These are phyloP conservation scores for Vulpes lagopus DNA, from an alignment of 2,113 vertebrate genomes.

Conservation along the genomic window DNA sequence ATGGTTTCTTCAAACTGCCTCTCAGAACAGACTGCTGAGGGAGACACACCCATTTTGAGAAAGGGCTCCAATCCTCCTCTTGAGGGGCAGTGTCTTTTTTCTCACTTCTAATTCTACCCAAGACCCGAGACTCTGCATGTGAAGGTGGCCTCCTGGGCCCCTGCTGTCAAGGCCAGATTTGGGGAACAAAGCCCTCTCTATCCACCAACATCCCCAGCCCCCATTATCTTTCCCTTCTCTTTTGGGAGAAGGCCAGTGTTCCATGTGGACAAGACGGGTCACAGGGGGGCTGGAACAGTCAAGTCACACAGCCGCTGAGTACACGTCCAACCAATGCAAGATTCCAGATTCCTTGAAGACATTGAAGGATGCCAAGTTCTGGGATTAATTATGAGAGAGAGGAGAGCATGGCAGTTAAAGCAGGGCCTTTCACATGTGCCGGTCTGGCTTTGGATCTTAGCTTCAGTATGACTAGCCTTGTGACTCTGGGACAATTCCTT, in stretches of 20 bases:
- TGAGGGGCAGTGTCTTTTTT: background rate
- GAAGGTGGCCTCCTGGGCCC: background rate
- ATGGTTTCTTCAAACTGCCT: background rate
- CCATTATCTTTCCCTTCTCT: background rate
- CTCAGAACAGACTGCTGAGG: background rate
- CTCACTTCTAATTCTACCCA: background rate
- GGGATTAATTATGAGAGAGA: rapidly evolving
- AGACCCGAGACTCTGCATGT: background rate
- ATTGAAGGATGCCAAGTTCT: background rate
- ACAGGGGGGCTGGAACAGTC: rapidly evolving
- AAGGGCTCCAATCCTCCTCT: background rate
- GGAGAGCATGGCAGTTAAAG: background rate
- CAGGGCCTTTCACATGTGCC: rapidly evolving
- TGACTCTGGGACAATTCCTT: background rate
- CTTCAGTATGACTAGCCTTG: too few species aligned
- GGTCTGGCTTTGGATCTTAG: background rate
- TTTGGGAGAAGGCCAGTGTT: background rate
- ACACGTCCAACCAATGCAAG: background rate
- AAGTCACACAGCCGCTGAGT: background rate
- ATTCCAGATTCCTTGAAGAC: background rate
- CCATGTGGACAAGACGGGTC: rapidly evolving
- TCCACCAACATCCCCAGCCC: background rate
- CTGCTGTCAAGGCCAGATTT: too few species aligned
- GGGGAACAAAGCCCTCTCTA: background rate
- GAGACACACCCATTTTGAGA: background rate